Base-by-base conservation (phyloP, 53 echinoderm and acorn worm genomes). In the Henricia sp. region DNA sequence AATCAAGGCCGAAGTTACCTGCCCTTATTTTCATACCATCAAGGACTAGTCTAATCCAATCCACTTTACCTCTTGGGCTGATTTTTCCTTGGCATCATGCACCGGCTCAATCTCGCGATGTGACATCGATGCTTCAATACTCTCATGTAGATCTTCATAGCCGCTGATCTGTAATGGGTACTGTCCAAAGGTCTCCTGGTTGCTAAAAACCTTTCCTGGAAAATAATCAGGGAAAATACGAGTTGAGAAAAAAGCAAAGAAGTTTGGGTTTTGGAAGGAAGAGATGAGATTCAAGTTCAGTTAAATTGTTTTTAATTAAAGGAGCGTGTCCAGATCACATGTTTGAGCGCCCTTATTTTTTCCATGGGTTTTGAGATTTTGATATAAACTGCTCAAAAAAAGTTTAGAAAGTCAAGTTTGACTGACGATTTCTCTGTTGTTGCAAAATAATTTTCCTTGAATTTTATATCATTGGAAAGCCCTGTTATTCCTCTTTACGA, bases 1-100 rank as follows among this genome's bases (percentile, higher is more conserved):
- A n/a, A n/a, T n/a, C n/a, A n/a, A n/a, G n/a, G n/a, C n/a, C n/a
- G n/a, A n/a, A n/a, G n/a, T n/a, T n/a, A n/a, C n/a, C n/a, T n/a
- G n/a, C n/a, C n/a, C n/a, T n/a, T n/a, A n/a, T n/a, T n/a, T n/a
- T n/a, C n/a, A n/a, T n/a, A n/a, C n/a, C n/a, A n/a, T n/a, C n/a
- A n/a, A n/a, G n/a, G n/a, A n/a, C n/a, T n/a, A n/a, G n/a, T n/a
- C n/a, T n/a, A n/a, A n/a, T n/a, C n/a, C n/a, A n/a, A n/a, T n/a
- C n/a, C n/a, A n/a, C n/a, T n/a, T 10, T 20, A 96, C 96, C 93
- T 96, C 99, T 84, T 99, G 99, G 9, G 94, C 99, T 52, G 99
- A 99, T 68, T 76, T 85, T 35, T 85, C 90, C 0, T 85, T 84
- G 5, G 94, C 68, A 27, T 86, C 83, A 70, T 95, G 90, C 39